Evolutionary conservation across 2,797 vertebrate genomes (phyloP).

Genomic region (Chaunax sp.): DNA sequence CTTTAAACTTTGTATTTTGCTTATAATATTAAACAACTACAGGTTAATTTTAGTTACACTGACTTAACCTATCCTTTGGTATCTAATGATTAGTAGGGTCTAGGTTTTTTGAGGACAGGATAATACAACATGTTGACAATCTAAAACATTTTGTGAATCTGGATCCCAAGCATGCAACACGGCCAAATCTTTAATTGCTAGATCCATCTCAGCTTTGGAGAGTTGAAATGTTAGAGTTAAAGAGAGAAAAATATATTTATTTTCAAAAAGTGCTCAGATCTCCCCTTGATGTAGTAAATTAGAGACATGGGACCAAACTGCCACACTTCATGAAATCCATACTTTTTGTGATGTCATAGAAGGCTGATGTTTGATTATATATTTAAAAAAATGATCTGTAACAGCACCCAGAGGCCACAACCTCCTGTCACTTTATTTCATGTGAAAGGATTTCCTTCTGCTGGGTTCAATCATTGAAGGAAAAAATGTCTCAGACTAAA

Average conservation of each 20-base stretch:
- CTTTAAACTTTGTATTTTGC: background rate
- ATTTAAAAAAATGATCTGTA: no score
- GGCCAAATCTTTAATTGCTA: background rate
- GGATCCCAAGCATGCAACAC: constrained; percentile 1
- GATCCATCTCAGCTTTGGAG: background rate
- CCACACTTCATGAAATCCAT: constrained; percentile 1
- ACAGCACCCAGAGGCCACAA: no score
- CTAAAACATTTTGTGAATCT: constrained; percentile 25
- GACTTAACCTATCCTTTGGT: background rate
- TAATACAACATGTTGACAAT: constrained; percentile 6
- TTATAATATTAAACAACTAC: background rate
- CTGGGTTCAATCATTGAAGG: background rate
- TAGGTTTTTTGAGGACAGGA: no score
- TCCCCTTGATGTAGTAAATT: background rate
- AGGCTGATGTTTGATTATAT: no score
- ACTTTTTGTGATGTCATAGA: constrained; percentile 12
- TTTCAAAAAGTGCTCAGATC: background rate
- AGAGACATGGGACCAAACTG: background rate
- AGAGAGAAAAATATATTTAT: constrained; percentile 8
- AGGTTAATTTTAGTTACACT: background rate
- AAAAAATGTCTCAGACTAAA: no score
- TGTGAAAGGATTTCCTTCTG: no score
- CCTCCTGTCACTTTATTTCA: no score
- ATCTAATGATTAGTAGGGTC: background rate
- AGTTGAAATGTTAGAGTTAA: background rate